Evolutionary conservation across 1,140 invertebrate genomes (phyloP).

Genomic region (Hycleus cichorii): DNA sequence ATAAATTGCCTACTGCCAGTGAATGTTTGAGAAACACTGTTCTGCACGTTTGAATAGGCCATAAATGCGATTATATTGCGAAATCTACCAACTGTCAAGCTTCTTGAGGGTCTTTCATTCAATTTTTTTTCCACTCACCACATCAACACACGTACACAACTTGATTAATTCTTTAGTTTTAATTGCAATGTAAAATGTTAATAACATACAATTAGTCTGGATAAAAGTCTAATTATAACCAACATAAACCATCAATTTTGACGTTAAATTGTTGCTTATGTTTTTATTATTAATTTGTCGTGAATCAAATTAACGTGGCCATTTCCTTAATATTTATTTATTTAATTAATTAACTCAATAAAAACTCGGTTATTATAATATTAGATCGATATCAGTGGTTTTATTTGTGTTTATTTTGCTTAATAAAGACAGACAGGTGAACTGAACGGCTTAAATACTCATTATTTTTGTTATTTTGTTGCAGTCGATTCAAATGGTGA

Average conservation of each 20-base stretch:
- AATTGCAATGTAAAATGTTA: constrained; percentile 15
- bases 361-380: not conserved
- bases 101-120: constrained; percentile 1
- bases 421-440: not conserved
- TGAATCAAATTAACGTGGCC: not conserved
- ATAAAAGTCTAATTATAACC: constrained; percentile 6
- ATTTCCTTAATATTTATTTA: not conserved
- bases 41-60: not conserved
- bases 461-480: constrained; percentile 27
- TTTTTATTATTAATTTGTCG: constrained; percentile 11
- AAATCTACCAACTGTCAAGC: constrained; percentile 9
- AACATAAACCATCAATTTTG: constrained; percentile 7
- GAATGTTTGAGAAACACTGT: no score
- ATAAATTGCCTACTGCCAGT: no score
- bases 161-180: constrained; percentile 15
- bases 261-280: constrained; percentile 5
- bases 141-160: not conserved
- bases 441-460: not conserved
- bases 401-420: not conserved
- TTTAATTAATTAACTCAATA: not conserved
- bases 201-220: constrained; percentile 18
- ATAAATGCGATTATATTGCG: constrained; percentile 4
- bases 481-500: constrained; percentile 59
- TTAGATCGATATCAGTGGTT: not conserved
- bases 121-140: no score